phyloP scores from a whole-genome alignment of 2,888 invertebrate species.

The Protodeltote pygarga region DNA sequence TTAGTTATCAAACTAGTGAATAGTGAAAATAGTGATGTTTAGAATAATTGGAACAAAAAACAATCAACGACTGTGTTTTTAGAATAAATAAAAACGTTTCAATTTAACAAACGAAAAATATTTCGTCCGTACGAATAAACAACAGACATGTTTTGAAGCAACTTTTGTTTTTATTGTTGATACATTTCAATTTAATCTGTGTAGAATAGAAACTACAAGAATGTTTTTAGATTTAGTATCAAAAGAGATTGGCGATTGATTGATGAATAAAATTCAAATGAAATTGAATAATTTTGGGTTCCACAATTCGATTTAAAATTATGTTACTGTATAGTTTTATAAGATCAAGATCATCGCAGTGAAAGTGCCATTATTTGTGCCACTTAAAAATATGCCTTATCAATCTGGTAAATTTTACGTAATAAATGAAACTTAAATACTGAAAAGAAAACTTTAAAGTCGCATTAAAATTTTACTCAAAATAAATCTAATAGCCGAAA shows the following conservation, averaged over 20 bases:
- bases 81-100: conserved; percentile 56
- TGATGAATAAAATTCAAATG: conserved; percentile 1
- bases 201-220: conserved; percentile 34
- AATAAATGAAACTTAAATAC: too few relatives aligned
- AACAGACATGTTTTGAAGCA: conserved; percentile 68
- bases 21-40: conserved; percentile 7
- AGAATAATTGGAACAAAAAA: conserved; percentile 20
- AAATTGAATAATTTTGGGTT: neutral
- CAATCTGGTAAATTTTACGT: too few relatives aligned
- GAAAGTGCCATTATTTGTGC: too few relatives aligned
- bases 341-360: too few relatives aligned
- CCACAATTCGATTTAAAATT: neutral
- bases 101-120: conserved; percentile 52
- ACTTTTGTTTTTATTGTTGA: conserved; percentile 56
- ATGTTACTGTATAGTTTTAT: neutral
- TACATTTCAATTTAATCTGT: conserved; percentile 50
- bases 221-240: conserved; percentile 27
- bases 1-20: neutral
- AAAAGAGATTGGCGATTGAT: conserved; percentile 13
- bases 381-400: too few relatives aligned
- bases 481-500: conserved; percentile 2
- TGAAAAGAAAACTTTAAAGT: neutral
- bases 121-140: conserved; percentile 59
- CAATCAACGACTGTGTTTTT: conserved; percentile 13
- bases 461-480: neutral